Evolutionary conservation across 2,888 invertebrate genomes (phyloP).

Genomic region (Drosophila conformis): DNA sequence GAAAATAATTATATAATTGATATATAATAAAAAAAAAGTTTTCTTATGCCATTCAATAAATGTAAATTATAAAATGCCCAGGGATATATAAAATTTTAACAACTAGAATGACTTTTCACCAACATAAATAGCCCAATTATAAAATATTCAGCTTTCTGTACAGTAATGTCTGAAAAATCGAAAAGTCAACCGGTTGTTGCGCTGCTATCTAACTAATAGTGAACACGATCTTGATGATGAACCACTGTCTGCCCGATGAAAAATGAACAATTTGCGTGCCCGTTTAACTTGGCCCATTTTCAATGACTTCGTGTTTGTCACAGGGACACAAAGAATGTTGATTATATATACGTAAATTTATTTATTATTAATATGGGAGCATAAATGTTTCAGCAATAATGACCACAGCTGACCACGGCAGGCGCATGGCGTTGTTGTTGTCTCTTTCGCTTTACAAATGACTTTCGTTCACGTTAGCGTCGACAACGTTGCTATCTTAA

Average conservation of each 20-base stretch:
- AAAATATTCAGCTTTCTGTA: not conserved
- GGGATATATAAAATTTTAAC: not conserved
- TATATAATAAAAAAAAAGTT: not conserved
- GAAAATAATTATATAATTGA: not conserved
- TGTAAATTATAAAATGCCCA: not conserved
- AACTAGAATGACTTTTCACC: not conserved
- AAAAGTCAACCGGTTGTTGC: conserved; percentile 7
- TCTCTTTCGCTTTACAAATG: conserved; percentile 58
- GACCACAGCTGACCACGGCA: conserved; percentile 57
- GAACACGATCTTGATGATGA: conserved; percentile 5
- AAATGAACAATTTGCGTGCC: conserved; percentile 62
- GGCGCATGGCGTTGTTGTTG: conserved; percentile 21
- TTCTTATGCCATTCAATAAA: not conserved
- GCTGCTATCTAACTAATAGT: conserved; percentile 1
- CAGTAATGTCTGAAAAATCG: not conserved
- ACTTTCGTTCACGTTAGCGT: conserved; percentile 63
- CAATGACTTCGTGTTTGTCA: conserved; percentile 24
- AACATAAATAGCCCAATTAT: not conserved
- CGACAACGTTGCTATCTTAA: conserved; percentile 56
- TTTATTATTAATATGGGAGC: conserved; percentile 56
- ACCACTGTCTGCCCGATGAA: conserved; percentile 36
- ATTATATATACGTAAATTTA: conserved; percentile 13
- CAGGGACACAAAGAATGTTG: conserved; percentile 18
- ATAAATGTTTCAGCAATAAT: conserved; percentile 37
- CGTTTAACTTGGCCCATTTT: conserved; percentile 42